Evolutionary conservation across 2,888 invertebrate genomes (phyloP).

Genomic region (Heliothis peltigera): DNA sequence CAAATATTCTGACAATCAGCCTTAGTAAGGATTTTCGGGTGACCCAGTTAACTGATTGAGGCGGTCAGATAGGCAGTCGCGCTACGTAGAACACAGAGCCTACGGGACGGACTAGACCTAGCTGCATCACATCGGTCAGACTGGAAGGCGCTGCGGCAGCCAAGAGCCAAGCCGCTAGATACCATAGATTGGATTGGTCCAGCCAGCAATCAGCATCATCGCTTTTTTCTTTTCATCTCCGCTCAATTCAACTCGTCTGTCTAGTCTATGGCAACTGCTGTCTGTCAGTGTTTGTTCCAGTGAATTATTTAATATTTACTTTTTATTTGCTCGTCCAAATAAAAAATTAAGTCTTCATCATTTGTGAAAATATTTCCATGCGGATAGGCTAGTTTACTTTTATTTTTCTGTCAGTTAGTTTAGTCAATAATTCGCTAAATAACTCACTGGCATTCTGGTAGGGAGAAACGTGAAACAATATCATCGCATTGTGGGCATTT

Average conservation of each 20-base stretch:
- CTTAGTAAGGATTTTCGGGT: too few relatives aligned
- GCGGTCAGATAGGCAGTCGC: too few relatives aligned
- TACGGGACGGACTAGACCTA: too few relatives aligned
- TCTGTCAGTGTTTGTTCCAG: constrained; percentile 43
- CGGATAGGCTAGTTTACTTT: neutral
- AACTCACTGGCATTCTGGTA: constrained; percentile 6
- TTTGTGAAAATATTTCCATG: constrained; percentile 9
- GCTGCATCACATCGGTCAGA: too few relatives aligned
- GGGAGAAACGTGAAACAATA: constrained; percentile 29
- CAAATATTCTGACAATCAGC: too few relatives aligned
- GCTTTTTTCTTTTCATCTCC: neutral
- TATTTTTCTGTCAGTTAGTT: constrained; percentile 7
- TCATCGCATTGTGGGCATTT: constrained; percentile 28
- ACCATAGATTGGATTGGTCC: too few relatives aligned
- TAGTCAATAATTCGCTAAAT: constrained; percentile 10
- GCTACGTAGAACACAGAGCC: too few relatives aligned
- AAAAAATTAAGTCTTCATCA: neutral
- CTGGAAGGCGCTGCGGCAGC: too few relatives aligned
- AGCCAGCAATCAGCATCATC: too few relatives aligned
- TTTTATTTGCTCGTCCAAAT: constrained; percentile 1
- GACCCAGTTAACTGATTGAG: too few relatives aligned
- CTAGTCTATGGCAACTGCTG: constrained; percentile 23
- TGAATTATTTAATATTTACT: constrained; percentile 16
- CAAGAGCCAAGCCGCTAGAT: too few relatives aligned
- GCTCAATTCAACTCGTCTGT: constrained; percentile 12